Base-by-base conservation (phyloP, 2,888 invertebrate species). In the Pinctada fucata region DNA sequence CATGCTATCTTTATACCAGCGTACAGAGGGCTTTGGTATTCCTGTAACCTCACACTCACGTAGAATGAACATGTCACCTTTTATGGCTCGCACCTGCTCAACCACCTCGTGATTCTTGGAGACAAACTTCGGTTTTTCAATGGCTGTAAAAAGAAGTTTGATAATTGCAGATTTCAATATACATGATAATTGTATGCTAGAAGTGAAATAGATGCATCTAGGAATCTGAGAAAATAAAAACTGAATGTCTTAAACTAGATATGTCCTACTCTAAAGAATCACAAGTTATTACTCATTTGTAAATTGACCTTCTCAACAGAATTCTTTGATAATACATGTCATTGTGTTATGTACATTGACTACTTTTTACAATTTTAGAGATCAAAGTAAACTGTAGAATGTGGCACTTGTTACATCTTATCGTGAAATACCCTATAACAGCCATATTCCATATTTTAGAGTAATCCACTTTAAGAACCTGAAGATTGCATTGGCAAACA, bases 1-100 rank as follows among this genome's bases (percentile, higher is more conserved):
- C 45, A 81, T 82, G 8, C 80, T 83, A 77, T 88, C 87, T 71
- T 89, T 88, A 76, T 80, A 88, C 90, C 90, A 90, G 95, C 76
- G 82, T 48, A 89, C 81, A 2, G 64, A 78, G 4, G 90, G 90
- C 45, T 69, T 78, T 2, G 89, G 89, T 13, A 83, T 82, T 2
- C 89, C 88, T 0, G 65, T 72, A 3, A 85, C 83, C 50, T 84
- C 83, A 79, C 88, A 87, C 31, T 88, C 87, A 1, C 72, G 65
- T 4, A 78, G 47, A 47, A 63, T 72, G 13, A 70, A 75, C n/a
- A n/a, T 64, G 58, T 50, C 70, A 8, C 75, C 75, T 49, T 71
- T 63, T 10, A 68, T 65, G 3, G 76, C 76, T 47, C 58, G 67
- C 3, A 72, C 31, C 6, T 6, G 16, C 3, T 31, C 51, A n/a